Evolutionary conservation across 1,140 invertebrate species (phyloP), one percentile per base, ranked within the genome.

Genomic region (Dufourea novaeangliae): DNA sequence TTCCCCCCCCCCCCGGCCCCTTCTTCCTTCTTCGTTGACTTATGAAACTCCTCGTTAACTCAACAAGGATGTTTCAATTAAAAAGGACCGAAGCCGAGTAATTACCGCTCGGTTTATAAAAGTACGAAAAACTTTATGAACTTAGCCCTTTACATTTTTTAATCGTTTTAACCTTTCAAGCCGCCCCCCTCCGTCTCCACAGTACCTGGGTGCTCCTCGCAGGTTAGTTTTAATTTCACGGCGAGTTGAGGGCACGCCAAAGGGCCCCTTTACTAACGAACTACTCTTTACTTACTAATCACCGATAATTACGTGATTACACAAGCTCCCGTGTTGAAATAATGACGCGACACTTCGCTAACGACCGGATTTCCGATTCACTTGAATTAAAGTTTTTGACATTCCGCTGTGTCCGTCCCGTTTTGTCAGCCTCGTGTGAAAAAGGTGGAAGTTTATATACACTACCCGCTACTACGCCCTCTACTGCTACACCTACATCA

Each of bases 191-290:
- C n/a, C n/a, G n/a, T n/a, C n/a, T n/a, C n/a, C n/a, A n/a, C n/a
- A n/a, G n/a, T n/a, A n/a, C 17, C 11, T 11, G 34, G 39, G 34
- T 34, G 25, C n/a, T 37, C 44, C 39, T 72, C 34, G 29, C 39
- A 29, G 14, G n/a, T 62, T 72, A 72, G 57, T 41, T 72, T 72
- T 63, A 62, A 72, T 72, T 72, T 62, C 29, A 72, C 69, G 39
- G 37, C 14, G 56, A 71, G 69, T 61, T 46, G 29, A 71, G 62
- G 25, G 14, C 52, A 22, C 59, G 25, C 37, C 68, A 44, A 71
- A 61, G 22, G 17, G 37, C 56, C 25, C 56, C 56, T 34, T n/a
- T 32, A 32, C 56, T 71, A 71, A 71, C 14, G 69, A 71, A 71
- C 69, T 29, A 61, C 20, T 39, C 17, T 34, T 62, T 44, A 71